A percentile compares a stretch with the other conserved stretches of the same genome.
Evolutionary conservation across 2,888 invertebrate species (phyloP).

Genomic region (Alloplasta piceator): DNA sequence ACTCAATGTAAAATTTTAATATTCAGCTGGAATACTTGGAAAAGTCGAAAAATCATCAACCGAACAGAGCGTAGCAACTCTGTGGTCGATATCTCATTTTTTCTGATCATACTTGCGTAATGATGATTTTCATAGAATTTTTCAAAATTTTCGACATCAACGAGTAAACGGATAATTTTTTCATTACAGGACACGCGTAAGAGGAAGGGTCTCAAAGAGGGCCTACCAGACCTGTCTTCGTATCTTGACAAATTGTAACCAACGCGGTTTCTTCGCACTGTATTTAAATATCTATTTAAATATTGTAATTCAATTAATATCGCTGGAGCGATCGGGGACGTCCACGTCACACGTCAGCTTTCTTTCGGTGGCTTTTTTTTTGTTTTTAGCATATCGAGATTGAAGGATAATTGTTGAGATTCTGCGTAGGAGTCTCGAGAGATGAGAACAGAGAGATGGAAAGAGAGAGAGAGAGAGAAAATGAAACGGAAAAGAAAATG

Average conservation of each 20-base stretch:
- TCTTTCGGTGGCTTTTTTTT: slow-evolving; percentile 67
- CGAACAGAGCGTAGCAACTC: no score
- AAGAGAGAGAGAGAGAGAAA: not conserved
- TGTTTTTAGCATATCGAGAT: slow-evolving; percentile 61
- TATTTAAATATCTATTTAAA: slow-evolving; percentile 83
- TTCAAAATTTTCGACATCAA: slow-evolving; percentile 6
- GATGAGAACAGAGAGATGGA: not conserved
- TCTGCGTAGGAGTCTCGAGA: slow-evolving; percentile 28
- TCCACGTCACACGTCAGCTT: slow-evolving; percentile 56
- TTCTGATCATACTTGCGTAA: no score
- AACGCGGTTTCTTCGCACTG: slow-evolving; percentile 74
- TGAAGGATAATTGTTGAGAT: slow-evolving; percentile 44
- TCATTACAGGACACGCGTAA: slow-evolving; percentile 94
- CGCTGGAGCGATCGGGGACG: slow-evolving; percentile 64
- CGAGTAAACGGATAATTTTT: slow-evolving; percentile 39
- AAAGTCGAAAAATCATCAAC: no score
- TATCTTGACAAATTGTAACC: slow-evolving; percentile 99
- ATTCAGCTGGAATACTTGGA: no score
- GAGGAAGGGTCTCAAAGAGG: slow-evolving; percentile 99
- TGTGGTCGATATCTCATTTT: no score
- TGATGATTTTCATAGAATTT: no score
- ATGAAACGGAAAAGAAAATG: slow-evolving; percentile 45
- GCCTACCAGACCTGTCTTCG: slow-evolving; percentile 96
- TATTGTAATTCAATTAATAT: slow-evolving; percentile 80
- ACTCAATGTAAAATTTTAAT: no score